Percentiles rank a stretch among this genome's conserved stretches.
phyloP scores from a whole-genome alignment of 2,888 invertebrate species.

The Lochmaea capreae region DNA sequence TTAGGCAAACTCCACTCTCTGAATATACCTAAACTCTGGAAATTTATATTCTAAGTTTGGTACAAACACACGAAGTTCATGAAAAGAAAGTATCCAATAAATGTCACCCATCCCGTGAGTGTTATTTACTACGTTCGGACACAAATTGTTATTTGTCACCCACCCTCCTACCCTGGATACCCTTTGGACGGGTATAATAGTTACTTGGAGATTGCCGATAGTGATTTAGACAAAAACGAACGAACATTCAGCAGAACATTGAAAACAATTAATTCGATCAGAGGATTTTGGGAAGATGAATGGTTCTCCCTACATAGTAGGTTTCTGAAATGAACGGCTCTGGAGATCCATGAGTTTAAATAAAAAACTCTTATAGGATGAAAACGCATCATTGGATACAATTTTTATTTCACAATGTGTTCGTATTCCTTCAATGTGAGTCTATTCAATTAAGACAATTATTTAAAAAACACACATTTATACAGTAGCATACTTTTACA shows the following conservation, averaged over 20 bases:
- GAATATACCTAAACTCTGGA: background rate
- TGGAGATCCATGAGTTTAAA: background rate
- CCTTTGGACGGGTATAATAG: conserved; percentile 10
- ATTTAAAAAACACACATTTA: no score
- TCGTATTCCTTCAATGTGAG: no score
- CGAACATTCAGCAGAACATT: conserved; percentile 22
- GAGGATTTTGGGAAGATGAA: conserved; percentile 20
- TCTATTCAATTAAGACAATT: no score
- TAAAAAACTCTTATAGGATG: background rate
- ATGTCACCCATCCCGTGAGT: conserved; percentile 20
- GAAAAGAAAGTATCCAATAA: conserved; percentile 27
- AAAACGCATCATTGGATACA: background rate
- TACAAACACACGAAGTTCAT: conserved; percentile 11
- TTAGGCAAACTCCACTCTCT: background rate
- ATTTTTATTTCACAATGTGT: background rate
- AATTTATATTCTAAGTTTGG: conserved; percentile 7
- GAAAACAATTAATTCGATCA: conserved; percentile 28
- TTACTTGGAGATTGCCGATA: conserved; percentile 21
- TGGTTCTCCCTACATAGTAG: conserved; percentile 5
- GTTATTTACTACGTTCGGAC: conserved; percentile 18
- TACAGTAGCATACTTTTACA: no score
- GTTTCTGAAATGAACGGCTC: conserved; percentile 7
- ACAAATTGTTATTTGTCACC: conserved; percentile 27
- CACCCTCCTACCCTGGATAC: conserved; percentile 6
- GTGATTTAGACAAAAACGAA: conserved; percentile 23